A percentile compares a stretch with the other conserved stretches of the same genome.
Conservation (phyloP, 2,797 vertebrate species). For the Darevskia nairensis region DNA sequence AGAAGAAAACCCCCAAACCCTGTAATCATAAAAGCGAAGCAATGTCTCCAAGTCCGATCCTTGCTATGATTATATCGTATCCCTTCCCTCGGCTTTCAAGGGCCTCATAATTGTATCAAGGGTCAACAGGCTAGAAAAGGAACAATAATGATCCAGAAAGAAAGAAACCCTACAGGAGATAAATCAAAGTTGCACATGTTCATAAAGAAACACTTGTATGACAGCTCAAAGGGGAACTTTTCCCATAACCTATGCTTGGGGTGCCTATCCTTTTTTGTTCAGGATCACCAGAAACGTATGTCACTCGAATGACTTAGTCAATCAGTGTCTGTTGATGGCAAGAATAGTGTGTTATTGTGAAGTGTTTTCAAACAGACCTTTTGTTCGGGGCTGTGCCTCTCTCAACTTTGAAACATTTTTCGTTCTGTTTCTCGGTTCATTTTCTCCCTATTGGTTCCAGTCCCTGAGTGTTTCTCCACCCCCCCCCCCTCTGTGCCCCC, state of each 20-base stretch:
- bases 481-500: constrained; percentile 51
- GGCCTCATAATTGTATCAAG: constrained; percentile 18
- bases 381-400: constrained; percentile 29
- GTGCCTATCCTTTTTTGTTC: not conserved
- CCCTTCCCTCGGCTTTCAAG: constrained; percentile 33
- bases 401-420: constrained; percentile 50
- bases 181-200: constrained; percentile 30
- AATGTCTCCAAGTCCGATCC: constrained; percentile 7
- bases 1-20: not conserved
- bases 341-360: constrained; percentile 16
- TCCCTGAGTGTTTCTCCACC: constrained; percentile 58
- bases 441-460: constrained; percentile 49
- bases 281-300: constrained; percentile 43
- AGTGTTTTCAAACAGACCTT: constrained; percentile 26
- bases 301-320: constrained; percentile 9
- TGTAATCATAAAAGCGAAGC: not conserved
- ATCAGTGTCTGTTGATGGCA: constrained; percentile 11
- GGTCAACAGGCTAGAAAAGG: constrained; percentile 36
- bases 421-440: constrained; percentile 46
- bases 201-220: constrained; percentile 40
- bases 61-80: not conserved
- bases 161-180: constrained; percentile 30
- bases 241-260: not conserved
- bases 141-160: constrained; percentile 30
- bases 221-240: constrained; percentile 37